These are phyloP conservation scores for Actinopyga echinites DNA, from an alignment of 53 echinoderm and acorn worm genomes.

Conservation along the genomic window DNA sequence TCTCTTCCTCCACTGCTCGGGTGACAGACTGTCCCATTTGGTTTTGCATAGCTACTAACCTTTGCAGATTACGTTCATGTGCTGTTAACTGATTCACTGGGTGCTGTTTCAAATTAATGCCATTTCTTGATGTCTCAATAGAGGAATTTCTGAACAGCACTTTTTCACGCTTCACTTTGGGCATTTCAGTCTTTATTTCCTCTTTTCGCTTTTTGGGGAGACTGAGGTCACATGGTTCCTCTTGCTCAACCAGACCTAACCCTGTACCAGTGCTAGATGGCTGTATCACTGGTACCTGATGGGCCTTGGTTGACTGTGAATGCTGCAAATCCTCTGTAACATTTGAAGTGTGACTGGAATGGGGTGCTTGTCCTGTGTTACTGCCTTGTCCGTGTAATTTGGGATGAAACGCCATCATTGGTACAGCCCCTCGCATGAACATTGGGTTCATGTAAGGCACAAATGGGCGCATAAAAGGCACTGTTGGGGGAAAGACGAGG, in stretches of 20 bases:
- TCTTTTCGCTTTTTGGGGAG: conserved; percentile 78
- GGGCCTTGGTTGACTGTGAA: neutral
- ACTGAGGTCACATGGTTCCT: conserved; percentile 94
- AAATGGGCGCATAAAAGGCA: conserved; percentile 37
- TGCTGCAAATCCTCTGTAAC: neutral
- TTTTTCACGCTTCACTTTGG: neutral
- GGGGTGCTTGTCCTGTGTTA: neutral
- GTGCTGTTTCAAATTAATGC: neutral
- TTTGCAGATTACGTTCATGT: neutral
- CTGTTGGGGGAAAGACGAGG: conserved; percentile 23
- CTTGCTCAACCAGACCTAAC: conserved; percentile 59
- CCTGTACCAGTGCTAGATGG: neutral
- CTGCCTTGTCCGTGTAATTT: conserved; percentile 16
- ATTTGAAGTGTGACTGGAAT: conserved; percentile 10
- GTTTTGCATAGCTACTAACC: neutral
- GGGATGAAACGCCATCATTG: conserved; percentile 13
- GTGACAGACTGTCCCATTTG: neutral
- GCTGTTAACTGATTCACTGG: neutral
- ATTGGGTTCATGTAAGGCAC: conserved; percentile 13
- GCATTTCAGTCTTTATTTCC: neutral
- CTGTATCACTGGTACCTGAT: conserved; percentile 42
- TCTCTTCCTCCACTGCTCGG: neutral
- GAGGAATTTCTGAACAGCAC: no score
- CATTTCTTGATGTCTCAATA: neutral
- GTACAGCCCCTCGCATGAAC: conserved; percentile 6